These are phyloP conservation scores for Diplodus puntazzo DNA, from an alignment of 2,797 vertebrate genomes.

Conservation along the genomic window DNA sequence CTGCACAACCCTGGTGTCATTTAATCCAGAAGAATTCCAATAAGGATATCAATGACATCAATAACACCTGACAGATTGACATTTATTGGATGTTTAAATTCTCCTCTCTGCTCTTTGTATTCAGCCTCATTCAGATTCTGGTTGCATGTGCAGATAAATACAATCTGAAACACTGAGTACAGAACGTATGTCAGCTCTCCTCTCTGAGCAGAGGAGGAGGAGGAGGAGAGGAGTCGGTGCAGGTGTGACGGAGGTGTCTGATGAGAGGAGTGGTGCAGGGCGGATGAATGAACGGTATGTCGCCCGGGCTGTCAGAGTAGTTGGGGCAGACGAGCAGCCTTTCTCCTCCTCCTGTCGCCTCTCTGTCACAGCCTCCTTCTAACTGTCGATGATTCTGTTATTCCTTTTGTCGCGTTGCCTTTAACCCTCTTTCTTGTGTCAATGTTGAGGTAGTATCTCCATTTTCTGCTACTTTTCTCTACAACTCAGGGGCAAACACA, in stretches of 20 bases:
- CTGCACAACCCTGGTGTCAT: no score
- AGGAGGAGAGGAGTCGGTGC: neutral
- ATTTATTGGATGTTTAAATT: no score
- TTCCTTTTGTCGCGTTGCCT: neutral
- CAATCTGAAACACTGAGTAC: neutral
- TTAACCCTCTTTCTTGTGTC: neutral
- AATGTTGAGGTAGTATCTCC: neutral
- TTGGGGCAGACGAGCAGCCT: constrained; percentile 54
- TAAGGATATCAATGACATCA: no score
- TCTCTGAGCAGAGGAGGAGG: neutral
- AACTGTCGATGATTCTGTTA: neutral
- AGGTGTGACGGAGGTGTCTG: constrained; percentile 21
- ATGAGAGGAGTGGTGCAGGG: constrained; percentile 59
- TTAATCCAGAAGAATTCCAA: no score
- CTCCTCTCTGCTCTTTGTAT: no score
- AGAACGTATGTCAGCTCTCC: neutral
- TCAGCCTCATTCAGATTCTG: no score
- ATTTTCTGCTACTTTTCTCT: neutral
- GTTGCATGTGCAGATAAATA: constrained; percentile 18
- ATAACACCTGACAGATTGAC: no score
- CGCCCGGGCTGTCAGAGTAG: constrained; percentile 76
- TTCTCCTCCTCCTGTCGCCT: neutral
- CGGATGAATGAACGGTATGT: constrained; percentile 81
- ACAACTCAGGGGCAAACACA: neutral
- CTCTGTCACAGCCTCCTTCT: neutral